phyloP scores from a whole-genome alignment of 2,888 invertebrate species.

The Megamerina dolium region DNA sequence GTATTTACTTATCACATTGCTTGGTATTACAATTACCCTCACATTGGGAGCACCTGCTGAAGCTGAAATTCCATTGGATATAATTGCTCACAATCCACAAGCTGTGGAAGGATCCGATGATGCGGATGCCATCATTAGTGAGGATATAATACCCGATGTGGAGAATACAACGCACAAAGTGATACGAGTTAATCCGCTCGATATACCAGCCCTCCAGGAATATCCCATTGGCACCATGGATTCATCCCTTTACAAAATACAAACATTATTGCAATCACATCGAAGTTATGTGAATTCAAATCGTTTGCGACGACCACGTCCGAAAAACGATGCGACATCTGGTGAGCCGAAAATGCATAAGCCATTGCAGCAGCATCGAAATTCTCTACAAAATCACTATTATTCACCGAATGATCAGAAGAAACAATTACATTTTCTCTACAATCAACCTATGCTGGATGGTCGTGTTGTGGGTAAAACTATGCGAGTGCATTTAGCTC shows the following conservation, averaged over 20 bases:
- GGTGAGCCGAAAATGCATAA: constrained; percentile 28
- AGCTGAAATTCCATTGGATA: too few species aligned
- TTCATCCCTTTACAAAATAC: constrained; percentile 38
- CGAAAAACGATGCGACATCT: too few species aligned
- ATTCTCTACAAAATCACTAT: too few species aligned
- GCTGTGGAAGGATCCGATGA: not conserved
- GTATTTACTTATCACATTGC: too few species aligned
- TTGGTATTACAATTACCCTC: too few species aligned
- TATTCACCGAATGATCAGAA: constrained; percentile 21
- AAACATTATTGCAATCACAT: constrained; percentile 27
- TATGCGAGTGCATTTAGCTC: constrained; percentile 37
- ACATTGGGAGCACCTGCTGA: constrained; percentile 8
- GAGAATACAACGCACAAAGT: constrained; percentile 40
- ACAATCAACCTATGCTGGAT: constrained; percentile 23
- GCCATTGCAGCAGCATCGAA: too few species aligned
- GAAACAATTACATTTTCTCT: constrained; percentile 36
- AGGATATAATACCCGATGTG: constrained; percentile 38
- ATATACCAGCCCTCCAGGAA: constrained; percentile 32
- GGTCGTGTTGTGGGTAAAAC: constrained; percentile 21
- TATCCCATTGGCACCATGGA: constrained; percentile 27
- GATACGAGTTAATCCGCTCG: constrained; percentile 39
- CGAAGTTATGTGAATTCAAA: constrained; percentile 31
- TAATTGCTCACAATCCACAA: too few species aligned
- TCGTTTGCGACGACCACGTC: constrained; percentile 25
- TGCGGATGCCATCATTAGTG: constrained; percentile 25